These are phyloP conservation scores for Epinephelus moara DNA, from an alignment of 2,113 vertebrate genomes.

Conservation along the genomic window DNA sequence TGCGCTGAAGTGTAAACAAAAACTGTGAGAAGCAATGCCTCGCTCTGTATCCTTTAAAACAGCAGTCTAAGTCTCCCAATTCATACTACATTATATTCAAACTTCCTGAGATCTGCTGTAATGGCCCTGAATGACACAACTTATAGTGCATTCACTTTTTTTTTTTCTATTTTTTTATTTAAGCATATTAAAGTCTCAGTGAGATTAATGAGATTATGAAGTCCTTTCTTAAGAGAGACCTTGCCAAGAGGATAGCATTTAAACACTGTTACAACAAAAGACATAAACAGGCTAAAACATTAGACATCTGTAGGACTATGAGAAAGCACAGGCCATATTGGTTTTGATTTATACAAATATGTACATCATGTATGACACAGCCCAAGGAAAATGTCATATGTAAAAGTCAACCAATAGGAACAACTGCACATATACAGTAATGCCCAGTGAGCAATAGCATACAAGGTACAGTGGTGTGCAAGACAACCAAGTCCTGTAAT, in stretches of 20 bases:
- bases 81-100: background rate
- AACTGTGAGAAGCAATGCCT: constrained; percentile 15
- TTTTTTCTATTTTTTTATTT: background rate
- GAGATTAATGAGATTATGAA: background rate
- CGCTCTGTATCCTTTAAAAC: background rate
- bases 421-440: too few species aligned
- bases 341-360: too few species aligned
- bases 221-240: background rate
- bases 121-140: background rate
- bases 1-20: constrained; percentile 4
- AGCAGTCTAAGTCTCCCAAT: background rate
- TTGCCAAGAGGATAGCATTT: background rate
- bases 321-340: too few species aligned
- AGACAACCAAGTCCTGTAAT: too few species aligned
- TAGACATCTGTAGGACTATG: too few species aligned
- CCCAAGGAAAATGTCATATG: too few species aligned
- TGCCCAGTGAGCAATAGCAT: too few species aligned
- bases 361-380: too few species aligned
- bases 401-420: too few species aligned
- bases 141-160: background rate
- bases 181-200: background rate
- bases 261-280: background rate
- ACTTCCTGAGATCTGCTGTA: background rate
- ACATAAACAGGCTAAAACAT: background rate
- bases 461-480: too few species aligned